Conservation (phyloP, 2,113 vertebrate genomes). For the Chroicocephalus ridibundus region DNA sequence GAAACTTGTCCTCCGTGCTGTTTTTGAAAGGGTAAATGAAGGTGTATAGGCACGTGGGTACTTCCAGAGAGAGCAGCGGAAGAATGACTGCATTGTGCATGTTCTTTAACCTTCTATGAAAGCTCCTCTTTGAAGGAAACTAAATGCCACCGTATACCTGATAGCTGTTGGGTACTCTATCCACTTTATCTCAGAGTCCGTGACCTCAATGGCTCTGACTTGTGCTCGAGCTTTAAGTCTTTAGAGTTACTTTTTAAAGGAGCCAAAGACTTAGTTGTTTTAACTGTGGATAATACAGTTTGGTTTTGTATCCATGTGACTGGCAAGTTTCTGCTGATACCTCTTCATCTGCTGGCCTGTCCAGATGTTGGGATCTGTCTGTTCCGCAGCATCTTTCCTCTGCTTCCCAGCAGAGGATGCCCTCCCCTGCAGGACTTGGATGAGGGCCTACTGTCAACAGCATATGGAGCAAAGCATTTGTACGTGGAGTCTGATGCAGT, state of each 20-base stretch:
- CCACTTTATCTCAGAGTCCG: not conserved
- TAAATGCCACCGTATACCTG: slow-evolving; percentile 29
- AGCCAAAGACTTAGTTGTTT: not conserved
- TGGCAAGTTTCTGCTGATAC: not conserved
- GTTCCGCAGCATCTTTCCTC: not conserved
- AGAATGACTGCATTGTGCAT: not conserved
- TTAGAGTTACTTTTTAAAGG: not conserved
- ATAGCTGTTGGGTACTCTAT: not conserved
- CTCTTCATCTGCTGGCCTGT: not conserved
- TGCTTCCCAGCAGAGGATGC: not conserved
- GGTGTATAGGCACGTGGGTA: not conserved
- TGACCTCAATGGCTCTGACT: not conserved
- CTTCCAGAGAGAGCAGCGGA: not conserved
- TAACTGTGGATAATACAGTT: not conserved
- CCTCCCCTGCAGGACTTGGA: not conserved
- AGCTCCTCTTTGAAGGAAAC: slow-evolving; percentile 50
- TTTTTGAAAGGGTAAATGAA: not conserved
- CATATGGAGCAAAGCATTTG: not conserved
- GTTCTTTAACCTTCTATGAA: slow-evolving; percentile 59
- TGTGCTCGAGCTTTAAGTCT: not conserved
- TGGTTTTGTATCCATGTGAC: not conserved
- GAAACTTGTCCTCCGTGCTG: not conserved
- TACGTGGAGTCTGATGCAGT: not conserved
- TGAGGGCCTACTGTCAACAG: not conserved
- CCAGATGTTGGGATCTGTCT: not conserved